Conservation (phyloP, 2,113 vertebrate genomes). For the Ptyas mucosa region DNA sequence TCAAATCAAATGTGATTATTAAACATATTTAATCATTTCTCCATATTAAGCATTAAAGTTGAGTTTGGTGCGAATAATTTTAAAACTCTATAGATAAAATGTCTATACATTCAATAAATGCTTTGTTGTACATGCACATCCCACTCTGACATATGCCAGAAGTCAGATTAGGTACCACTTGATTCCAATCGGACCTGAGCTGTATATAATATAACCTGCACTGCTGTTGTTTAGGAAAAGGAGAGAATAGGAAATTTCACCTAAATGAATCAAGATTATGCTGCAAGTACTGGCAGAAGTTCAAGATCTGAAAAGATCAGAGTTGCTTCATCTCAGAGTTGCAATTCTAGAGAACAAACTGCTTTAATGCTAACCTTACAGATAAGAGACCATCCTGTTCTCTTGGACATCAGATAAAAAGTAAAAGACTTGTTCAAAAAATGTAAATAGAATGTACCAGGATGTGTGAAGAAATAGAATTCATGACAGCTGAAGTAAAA, state of each 20-base stretch:
- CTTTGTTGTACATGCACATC: neutral
- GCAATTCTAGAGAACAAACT: neutral
- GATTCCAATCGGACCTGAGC: neutral
- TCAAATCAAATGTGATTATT: neutral
- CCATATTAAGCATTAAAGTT: neutral
- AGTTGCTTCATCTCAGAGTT: neutral
- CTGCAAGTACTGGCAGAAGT: neutral
- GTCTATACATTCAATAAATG: neutral
- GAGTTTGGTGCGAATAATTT: neutral
- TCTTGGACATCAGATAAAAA: constrained; percentile 5
- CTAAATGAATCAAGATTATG: neutral
- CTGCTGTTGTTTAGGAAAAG: neutral
- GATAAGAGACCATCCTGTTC: neutral
- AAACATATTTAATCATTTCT: neutral
- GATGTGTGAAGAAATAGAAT: neutral
- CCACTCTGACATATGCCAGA: neutral
- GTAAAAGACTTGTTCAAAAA: neutral
- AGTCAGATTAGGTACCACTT: neutral
- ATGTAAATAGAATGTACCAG: constrained; percentile 6
- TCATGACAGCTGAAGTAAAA: neutral
- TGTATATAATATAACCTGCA: neutral
- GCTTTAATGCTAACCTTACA: neutral
- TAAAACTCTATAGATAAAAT: neutral
- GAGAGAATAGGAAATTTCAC: neutral
- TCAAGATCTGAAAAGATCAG: constrained; percentile 5